These are phyloP conservation scores for Maylandia zebra DNA, from an alignment of 2,113 vertebrate species.

Conservation along the genomic window DNA sequence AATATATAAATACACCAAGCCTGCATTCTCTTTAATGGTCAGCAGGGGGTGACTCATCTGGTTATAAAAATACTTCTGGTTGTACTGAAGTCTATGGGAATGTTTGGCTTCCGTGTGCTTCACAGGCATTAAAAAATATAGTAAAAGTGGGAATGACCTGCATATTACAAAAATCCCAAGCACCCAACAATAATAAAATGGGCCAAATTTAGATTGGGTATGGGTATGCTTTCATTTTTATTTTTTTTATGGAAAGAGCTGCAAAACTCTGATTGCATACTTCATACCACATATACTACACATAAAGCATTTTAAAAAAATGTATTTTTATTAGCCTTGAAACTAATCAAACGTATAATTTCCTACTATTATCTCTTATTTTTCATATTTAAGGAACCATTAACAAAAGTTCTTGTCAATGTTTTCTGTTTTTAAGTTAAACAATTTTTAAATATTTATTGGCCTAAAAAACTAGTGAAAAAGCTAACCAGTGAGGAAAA, in stretches of 20 bases:
- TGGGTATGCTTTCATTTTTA: neutral
- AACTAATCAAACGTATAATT: accelerated
- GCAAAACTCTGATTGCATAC: neutral
- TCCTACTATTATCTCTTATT: neutral
- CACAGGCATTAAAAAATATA: neutral
- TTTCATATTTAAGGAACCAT: neutral
- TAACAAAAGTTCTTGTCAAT: neutral
- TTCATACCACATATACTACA: neutral
- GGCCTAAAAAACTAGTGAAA: neutral
- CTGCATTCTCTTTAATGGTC: neutral
- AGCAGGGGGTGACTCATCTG: neutral
- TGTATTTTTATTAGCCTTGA: neutral
- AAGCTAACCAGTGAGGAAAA: accelerated
- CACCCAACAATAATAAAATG: neutral
- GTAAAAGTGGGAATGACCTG: neutral
- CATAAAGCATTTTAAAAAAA: neutral
- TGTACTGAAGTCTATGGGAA: neutral
- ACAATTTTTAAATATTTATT: neutral
- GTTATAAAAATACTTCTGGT: neutral
- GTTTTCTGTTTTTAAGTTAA: neutral
- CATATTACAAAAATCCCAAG: accelerated
- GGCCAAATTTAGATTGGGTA: accelerated
- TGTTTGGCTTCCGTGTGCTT: neutral
- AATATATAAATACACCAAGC: neutral
- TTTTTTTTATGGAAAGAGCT: neutral